These are phyloP conservation scores for Crotalus tigris DNA, from an alignment of 2,113 vertebrate species.

Conservation along the genomic window DNA sequence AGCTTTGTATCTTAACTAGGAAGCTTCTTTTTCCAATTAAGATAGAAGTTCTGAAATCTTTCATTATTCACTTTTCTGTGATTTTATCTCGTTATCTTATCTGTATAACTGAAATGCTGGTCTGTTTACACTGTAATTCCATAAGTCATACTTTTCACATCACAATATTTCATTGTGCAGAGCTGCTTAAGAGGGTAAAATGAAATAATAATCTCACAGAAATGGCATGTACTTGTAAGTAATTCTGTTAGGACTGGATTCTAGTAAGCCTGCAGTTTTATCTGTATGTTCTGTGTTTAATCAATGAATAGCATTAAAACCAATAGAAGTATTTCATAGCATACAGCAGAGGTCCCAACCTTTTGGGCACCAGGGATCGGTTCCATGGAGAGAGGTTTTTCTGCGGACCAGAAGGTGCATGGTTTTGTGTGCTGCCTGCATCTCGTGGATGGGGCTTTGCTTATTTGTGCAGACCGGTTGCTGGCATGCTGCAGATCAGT, in stretches of 20 bases:
- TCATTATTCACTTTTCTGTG: neutral
- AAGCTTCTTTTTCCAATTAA: neutral
- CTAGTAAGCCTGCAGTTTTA: neutral
- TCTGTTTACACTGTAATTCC: neutral
- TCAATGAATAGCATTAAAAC: neutral
- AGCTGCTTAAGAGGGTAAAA: neutral
- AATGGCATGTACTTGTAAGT: neutral
- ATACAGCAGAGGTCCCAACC: neutral
- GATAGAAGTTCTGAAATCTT: neutral
- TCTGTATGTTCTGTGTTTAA: neutral
- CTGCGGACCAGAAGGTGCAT: too few species aligned
- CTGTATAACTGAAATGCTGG: neutral
- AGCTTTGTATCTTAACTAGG: neutral
- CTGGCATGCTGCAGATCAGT: too few species aligned
- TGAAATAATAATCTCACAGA: neutral
- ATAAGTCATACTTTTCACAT: neutral
- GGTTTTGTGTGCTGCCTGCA: too few species aligned
- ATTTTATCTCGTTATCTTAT: neutral
- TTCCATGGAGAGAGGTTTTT: too few species aligned
- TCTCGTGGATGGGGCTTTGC: too few species aligned
- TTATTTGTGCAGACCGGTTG: too few species aligned
- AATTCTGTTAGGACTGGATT: neutral
- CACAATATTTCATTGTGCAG: neutral
- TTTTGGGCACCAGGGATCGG: too few species aligned
- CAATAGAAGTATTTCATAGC: neutral